Evolutionary conservation across 1,140 invertebrate species (phyloP).

Genomic region (Drosophila gunungcola): DNA sequence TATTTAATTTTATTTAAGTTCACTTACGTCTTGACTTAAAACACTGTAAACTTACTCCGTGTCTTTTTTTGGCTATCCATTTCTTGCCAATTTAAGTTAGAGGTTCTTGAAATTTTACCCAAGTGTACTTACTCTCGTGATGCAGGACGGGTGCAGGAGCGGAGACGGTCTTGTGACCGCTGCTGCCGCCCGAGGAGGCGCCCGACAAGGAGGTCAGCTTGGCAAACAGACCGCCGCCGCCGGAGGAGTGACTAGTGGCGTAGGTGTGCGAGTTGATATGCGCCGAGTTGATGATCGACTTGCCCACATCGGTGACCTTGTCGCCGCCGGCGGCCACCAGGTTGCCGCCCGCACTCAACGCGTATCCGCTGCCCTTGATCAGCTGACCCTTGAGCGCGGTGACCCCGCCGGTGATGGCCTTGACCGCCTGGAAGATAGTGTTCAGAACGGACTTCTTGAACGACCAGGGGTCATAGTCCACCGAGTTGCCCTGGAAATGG

Average conservation of each 20-base stretch:
- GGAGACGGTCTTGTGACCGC: conserved; percentile 48
- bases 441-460: conserved; percentile 92
- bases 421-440: conserved; percentile 92
- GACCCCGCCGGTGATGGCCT: conserved; percentile 93
- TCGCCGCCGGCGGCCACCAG: conserved; percentile 87
- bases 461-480: conserved; percentile 89
- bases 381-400: conserved; percentile 93
- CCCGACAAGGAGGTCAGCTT: conserved; percentile 78
- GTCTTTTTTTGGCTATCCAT: background rate
- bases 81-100: background rate
- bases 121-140: conserved; percentile 76
- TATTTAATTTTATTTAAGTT: too few relatives aligned
- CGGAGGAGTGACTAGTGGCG: conserved; percentile 56
- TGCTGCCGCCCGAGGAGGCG: conserved; percentile 81
- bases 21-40: too few relatives aligned
- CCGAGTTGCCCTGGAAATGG: conserved; percentile 83
- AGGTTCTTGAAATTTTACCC: background rate
- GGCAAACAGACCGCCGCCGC: conserved; percentile 70
- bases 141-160: conserved; percentile 65
- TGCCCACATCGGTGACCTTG: conserved; percentile 90
- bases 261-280: conserved; percentile 86
- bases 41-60: too few relatives aligned
- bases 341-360: conserved; percentile 90
- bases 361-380: conserved; percentile 92
- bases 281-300: conserved; percentile 90